Conservation (phyloP, 2,888 invertebrate species). For the Digitonthophagus gazella region DNA sequence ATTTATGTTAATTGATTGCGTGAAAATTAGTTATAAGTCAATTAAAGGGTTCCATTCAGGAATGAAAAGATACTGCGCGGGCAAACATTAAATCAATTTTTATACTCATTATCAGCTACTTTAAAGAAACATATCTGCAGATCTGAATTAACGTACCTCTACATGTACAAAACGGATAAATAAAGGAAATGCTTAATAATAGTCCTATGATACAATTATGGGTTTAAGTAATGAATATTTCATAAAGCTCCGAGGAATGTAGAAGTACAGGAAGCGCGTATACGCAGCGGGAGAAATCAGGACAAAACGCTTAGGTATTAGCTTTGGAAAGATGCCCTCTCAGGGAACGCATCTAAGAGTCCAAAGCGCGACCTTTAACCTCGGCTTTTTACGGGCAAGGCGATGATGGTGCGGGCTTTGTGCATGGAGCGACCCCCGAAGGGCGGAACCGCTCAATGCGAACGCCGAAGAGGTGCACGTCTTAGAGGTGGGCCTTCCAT, state of each 20-base stretch:
- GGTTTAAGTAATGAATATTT: neutral
- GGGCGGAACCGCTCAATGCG: neutral
- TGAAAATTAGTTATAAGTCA: neutral
- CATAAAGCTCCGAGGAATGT: neutral
- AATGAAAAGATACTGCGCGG: too few species aligned
- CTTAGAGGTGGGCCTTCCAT: conserved; percentile 16
- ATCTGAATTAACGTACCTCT: neutral
- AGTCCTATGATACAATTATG: neutral
- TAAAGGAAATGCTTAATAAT: neutral
- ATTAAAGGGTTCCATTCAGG: neutral
- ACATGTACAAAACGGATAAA: neutral
- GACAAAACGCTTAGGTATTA: neutral
- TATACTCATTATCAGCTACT: too few species aligned
- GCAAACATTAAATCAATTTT: too few species aligned
- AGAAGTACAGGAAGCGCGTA: neutral
- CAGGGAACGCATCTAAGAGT: neutral
- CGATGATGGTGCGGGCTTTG: neutral
- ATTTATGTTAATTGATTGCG: neutral
- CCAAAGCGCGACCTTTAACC: neutral
- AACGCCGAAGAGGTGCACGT: neutral
- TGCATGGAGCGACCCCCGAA: neutral
- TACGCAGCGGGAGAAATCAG: neutral
- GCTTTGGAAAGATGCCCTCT: neutral
- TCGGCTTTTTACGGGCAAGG: neutral
- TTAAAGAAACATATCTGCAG: too few species aligned